Evolutionary conservation across 1,140 invertebrate species (phyloP).

Genomic region (Anoplolepis gracilipes): DNA sequence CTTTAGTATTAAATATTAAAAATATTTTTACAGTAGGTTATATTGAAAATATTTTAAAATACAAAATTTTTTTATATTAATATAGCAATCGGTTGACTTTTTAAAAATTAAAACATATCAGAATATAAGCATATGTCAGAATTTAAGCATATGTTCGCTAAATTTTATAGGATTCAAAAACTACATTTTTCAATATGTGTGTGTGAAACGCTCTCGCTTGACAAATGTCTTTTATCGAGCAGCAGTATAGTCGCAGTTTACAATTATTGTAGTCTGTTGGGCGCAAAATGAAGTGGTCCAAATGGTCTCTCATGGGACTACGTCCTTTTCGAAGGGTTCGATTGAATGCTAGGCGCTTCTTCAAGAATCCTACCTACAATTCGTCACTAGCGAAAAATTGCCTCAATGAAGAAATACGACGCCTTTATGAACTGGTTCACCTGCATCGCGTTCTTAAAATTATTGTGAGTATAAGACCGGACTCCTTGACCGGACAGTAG

Average conservation of each 20-base stretch:
- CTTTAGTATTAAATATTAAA: not conserved
- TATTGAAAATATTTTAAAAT: too few relatives aligned
- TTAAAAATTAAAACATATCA: slow-evolving; percentile 16
- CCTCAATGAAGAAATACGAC: slow-evolving; percentile 47
- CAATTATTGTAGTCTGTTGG: slow-evolving; percentile 66
- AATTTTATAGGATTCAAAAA: not conserved
- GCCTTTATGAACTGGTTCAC: slow-evolving; percentile 63
- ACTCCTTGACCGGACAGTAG: slow-evolving; percentile 45
- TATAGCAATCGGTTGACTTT: not conserved
- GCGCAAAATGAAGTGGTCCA: slow-evolving; percentile 30
- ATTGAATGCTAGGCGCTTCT: slow-evolving; percentile 45
- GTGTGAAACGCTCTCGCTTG: slow-evolving; percentile 74
- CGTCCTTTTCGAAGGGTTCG: not conserved
- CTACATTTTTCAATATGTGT: slow-evolving; percentile 37
- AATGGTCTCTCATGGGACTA: slow-evolving; percentile 12
- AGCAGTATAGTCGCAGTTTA: slow-evolving; percentile 60
- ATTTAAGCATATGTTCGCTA: slow-evolving; percentile 35
- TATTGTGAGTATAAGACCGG: slow-evolving; percentile 59
- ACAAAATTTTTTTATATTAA: not conserved
- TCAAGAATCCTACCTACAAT: slow-evolving; percentile 52
- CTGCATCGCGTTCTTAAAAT: slow-evolving; percentile 63
- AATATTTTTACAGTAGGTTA: too few relatives aligned
- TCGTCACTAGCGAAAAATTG: slow-evolving; percentile 64
- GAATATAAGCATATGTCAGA: too few relatives aligned
- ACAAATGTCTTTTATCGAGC: slow-evolving; percentile 76